phyloP scores from a whole-genome alignment of 2,888 invertebrate species.

The Fragum fragum region DNA sequence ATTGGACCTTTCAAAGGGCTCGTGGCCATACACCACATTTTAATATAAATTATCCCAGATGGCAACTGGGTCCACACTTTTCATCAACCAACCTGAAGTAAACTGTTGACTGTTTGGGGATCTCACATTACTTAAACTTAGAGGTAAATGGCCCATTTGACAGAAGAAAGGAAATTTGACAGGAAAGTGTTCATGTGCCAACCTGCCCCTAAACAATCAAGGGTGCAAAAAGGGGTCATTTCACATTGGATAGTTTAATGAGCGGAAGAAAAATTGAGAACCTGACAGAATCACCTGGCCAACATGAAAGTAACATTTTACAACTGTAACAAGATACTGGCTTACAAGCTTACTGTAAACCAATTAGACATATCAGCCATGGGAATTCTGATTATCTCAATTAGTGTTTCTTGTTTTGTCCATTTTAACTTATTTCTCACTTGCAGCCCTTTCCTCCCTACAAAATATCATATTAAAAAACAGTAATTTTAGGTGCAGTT shows the following conservation, averaged over 20 bases:
- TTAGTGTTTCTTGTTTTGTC: conserved; percentile 17
- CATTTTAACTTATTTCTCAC: conserved; percentile 1
- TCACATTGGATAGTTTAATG: conserved; percentile 26
- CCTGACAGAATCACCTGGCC: conserved; percentile 32
- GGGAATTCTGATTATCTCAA: conserved; percentile 23
- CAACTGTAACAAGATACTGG: conserved; percentile 14
- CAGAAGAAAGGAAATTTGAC: conserved; percentile 42
- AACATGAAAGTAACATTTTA: conserved; percentile 15
- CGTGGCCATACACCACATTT: conserved; percentile 32
- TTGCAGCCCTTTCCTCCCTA: too few species aligned
- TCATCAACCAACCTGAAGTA: neutral
- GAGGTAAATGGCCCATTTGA: conserved; percentile 56
- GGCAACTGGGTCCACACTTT: conserved; percentile 10
- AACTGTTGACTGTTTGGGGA: neutral
- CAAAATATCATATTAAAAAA: too few species aligned
- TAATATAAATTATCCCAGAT: conserved; percentile 27
- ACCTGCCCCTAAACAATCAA: conserved; percentile 44
- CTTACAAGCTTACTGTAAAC: conserved; percentile 22
- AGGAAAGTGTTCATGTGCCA: conserved; percentile 57
- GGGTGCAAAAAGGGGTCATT: conserved; percentile 48
- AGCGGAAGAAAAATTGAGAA: conserved; percentile 21
- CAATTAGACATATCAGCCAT: conserved; percentile 27
- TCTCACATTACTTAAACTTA: conserved; percentile 22
- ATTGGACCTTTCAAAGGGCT: neutral
- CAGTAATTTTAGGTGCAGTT: too few species aligned